Evolutionary conservation across 2,113 vertebrate species (phyloP).

Genomic region (Cyprinodon brontotheroides): DNA sequence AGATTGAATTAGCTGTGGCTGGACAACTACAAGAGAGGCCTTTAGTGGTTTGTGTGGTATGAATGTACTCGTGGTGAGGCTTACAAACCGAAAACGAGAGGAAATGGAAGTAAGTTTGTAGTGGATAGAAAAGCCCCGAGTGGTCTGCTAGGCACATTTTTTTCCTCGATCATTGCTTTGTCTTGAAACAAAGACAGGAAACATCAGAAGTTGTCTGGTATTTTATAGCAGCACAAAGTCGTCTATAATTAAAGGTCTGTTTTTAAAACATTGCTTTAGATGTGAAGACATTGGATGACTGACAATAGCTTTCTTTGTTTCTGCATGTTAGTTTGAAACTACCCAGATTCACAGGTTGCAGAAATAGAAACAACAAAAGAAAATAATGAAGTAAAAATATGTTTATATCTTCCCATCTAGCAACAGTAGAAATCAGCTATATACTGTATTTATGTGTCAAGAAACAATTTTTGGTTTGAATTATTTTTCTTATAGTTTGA

Average conservation of each 20-base stretch:
- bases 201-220: conserved; percentile 56
- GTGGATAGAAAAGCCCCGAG: conserved; percentile 53
- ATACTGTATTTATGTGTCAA: neutral
- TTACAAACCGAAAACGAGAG: conserved; percentile 50
- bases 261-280: neutral
- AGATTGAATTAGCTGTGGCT: conserved; percentile 67
- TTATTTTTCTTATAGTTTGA: too few species aligned
- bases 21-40: conserved; percentile 49
- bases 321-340: neutral
- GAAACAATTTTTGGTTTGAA: too few species aligned
- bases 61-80: conserved; percentile 52
- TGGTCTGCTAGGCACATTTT: conserved; percentile 46
- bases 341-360: neutral
- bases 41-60: conserved; percentile 53
- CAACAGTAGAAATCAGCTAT: neutral
- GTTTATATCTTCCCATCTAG: too few species aligned
- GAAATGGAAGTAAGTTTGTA: conserved; percentile 49
- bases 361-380: neutral
- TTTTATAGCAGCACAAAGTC: conserved; percentile 33
- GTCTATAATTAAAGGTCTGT: neutral
- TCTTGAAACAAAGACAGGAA: conserved; percentile 73
- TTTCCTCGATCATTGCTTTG: conserved; percentile 66
- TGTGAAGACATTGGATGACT: neutral
- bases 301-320: neutral
- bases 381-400: too few species aligned